Base-by-base conservation (phyloP, 2,113 vertebrate species). In the Ellobius talpinus region DNA sequence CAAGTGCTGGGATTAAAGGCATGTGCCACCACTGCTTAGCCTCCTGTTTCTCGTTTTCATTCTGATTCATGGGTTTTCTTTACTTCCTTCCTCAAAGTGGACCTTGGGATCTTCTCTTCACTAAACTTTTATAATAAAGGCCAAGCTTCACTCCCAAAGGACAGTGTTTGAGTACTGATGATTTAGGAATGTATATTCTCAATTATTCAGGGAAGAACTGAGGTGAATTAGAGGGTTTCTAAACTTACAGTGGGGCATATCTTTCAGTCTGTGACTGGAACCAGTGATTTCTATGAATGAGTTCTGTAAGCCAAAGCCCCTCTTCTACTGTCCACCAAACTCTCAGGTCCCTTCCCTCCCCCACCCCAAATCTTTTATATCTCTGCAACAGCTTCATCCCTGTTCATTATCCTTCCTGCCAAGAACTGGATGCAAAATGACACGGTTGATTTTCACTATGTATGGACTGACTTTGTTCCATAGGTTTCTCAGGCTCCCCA, bases 21-120 rank as follows among this genome's bases (percentile, higher is more conserved):
- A 0, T 36, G 66, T 0, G 13, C 66, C 66, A 36, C 66, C 66
- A 36, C 68, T 70, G 16, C 16, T 7, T 17, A 2, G 33, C 16
- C 66, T 68, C 65, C n/a, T 14, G 24, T 3, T 90, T 31, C 52
- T 94, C 36, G 50, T 91, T 91, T 91, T 90, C 68, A 55, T 68
- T 66, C 31, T 21, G 26, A 93, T 36, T 70, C 36, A 39, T 7
- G 79, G 76, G 58, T 90, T 95, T 89, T 68, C 45, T 87, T 89
- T 96, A 76, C 87, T 94, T 93, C 61, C 58, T 86, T 13, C 12
- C 23, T 94, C 52, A 92, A 90, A 96, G 63, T 31, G 89, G 3
- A 29, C 45, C 87, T 95, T 31, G 17, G 33, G 9, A 73, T 70
- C 36, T 89, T 73, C 31, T 72, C n/a, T 0, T 21, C 42, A 39